Base-by-base conservation (phyloP, 2,888 invertebrate species). In the Scrobipalpa costella region DNA sequence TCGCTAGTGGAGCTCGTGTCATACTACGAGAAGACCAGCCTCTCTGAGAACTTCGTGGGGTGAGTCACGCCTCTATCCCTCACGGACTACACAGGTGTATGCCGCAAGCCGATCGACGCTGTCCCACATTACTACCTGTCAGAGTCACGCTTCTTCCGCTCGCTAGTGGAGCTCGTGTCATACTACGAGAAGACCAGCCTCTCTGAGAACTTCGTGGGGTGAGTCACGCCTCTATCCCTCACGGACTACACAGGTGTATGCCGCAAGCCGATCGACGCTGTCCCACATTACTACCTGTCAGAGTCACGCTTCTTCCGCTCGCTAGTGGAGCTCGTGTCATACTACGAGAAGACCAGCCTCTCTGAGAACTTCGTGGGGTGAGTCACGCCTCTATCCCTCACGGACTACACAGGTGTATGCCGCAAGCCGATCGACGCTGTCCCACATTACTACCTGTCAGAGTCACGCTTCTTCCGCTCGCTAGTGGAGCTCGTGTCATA, bases 31-130 rank as follows among this genome's bases (percentile, higher is more conserved):
- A 94, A 95, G 73, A 96, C 96, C 76, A 97, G 97, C 80, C 92
- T 99, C 68, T 94, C 95, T 0, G 98, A 98, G 89, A 98, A 98
- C 88, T 99, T 99, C 84, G 96, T 95, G 61, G 95, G 95, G 96
- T 96, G 85, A 86, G 85, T 76, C 27, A 9, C 40, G 40, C 40
- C 11, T 27, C 27, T 27, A 27, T 27, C 2, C 27, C 27, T 27
- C 5, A 27, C 27, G 27, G 27, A 27, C 27, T 3, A 27, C 27
- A 27, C 27, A 27, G 27, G 27, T 27, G 5, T 5, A 27, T 27
- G 27, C 27, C n/a, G n/a, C n/a, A n/a, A n/a, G n/a, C n/a, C n/a
- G n/a, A n/a, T n/a, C n/a, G n/a, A n/a, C n/a, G n/a, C n/a, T n/a
- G n/a, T n/a, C n/a, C n/a, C n/a, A n/a, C n/a, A n/a, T n/a, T n/a